Conservation (phyloP, 2,888 invertebrate genomes). For the Eulithis testata region DNA sequence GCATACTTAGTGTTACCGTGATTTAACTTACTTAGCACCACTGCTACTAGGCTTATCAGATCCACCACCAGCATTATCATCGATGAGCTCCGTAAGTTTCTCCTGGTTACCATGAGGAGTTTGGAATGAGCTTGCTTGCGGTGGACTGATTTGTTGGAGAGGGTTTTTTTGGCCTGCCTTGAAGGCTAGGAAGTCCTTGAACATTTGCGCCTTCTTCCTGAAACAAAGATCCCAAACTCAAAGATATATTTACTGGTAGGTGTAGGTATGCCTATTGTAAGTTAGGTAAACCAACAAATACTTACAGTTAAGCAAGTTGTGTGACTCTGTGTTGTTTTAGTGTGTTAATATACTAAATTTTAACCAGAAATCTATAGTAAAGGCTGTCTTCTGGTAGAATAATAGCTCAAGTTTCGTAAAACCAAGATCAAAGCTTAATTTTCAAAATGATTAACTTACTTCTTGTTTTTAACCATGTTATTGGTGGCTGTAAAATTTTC, state of each 20-base stretch:
- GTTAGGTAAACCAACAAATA: too few relatives aligned
- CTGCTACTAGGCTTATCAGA: slow-evolving; percentile 5
- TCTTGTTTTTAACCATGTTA: slow-evolving; percentile 28
- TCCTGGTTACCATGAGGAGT: slow-evolving; percentile 37
- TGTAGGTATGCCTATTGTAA: too few relatives aligned
- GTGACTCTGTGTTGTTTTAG: too few relatives aligned
- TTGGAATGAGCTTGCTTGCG: slow-evolving; percentile 24
- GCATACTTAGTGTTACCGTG: not conserved
- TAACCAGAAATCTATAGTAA: too few relatives aligned
- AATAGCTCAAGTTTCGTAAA: too few relatives aligned
- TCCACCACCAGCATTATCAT: slow-evolving; percentile 34
- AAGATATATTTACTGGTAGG: too few relatives aligned
- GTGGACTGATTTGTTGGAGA: not conserved
- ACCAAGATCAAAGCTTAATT: not conserved
- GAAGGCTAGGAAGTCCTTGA: slow-evolving; percentile 27
- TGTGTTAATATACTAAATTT: too few relatives aligned
- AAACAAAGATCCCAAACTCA: not conserved
- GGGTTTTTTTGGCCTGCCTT: slow-evolving; percentile 19
- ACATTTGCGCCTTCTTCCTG: slow-evolving; percentile 31
- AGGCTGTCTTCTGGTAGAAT: too few relatives aligned
- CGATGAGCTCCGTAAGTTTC: slow-evolving; percentile 35
- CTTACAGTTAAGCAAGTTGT: too few relatives aligned
- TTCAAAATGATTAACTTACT: slow-evolving; percentile 5
- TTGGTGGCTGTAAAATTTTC: not conserved
- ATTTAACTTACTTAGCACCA: slow-evolving; percentile 5